Evolutionary conservation across 2,888 invertebrate species (phyloP).

Genomic region (Sphecodes monilicornis): DNA sequence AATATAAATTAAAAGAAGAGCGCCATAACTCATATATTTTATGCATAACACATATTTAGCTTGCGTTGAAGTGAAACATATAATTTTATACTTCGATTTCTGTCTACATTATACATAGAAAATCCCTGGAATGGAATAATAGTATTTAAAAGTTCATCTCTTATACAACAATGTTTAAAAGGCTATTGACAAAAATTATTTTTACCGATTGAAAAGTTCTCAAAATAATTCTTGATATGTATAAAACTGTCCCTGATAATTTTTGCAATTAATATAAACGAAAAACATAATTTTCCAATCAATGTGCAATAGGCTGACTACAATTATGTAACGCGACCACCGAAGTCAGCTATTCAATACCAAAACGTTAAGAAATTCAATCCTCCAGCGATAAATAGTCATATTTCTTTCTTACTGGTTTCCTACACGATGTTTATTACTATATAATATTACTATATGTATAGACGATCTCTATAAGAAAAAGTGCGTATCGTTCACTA

Average conservation of each 20-base stretch:
- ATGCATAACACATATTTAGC: no score
- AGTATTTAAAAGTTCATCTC: no score
- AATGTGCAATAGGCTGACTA: background rate
- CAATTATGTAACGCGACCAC: background rate
- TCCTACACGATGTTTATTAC: background rate
- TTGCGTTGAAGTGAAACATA: no score
- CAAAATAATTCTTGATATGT: background rate
- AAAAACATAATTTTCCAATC: background rate
- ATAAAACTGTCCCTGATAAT: no score
- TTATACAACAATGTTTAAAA: no score
- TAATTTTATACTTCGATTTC: no score
- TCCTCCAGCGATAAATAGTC: background rate
- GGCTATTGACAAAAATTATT: background rate
- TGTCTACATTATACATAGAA: no score
- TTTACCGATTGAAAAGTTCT: no score
- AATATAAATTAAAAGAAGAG: no score
- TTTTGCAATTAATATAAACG: background rate
- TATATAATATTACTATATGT: constrained; percentile 6
- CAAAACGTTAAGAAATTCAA: background rate
- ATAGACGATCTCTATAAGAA: background rate
- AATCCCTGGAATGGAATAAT: no score
- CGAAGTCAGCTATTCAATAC: background rate
- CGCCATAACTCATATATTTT: no score
- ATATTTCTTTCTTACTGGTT: background rate
- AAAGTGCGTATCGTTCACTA: background rate